phyloP scores from a whole-genome alignment of 2,113 vertebrate species.

The Herpailurus yagouaroundi region DNA sequence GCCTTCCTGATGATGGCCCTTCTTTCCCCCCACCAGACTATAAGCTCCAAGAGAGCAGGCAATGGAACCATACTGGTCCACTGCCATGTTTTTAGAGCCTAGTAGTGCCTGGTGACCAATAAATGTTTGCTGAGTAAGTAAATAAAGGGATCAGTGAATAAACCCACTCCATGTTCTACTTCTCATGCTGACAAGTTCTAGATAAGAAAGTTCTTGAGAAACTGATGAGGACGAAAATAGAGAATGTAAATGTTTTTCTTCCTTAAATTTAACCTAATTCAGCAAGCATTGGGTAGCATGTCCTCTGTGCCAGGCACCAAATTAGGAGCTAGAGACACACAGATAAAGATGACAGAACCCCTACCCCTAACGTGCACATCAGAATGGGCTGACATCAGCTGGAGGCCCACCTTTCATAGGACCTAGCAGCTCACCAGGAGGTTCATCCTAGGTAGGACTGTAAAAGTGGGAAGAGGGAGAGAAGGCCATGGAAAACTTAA shows the following conservation, averaged over 20 bases:
- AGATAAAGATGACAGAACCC: background rate
- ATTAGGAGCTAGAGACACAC: background rate
- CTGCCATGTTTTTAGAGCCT: background rate
- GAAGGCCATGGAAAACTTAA: background rate
- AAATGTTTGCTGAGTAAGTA: background rate
- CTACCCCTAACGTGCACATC: background rate
- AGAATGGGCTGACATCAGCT: background rate
- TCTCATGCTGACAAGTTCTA: background rate
- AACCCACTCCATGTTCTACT: background rate
- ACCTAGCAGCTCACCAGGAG: background rate
- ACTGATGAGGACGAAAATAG: background rate
- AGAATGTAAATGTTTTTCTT: conserved; percentile 2
- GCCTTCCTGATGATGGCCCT: background rate
- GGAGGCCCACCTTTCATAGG: background rate
- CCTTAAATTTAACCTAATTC: conserved; percentile 27
- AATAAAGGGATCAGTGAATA: background rate
- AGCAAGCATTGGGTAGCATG: background rate
- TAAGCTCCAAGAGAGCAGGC: background rate
- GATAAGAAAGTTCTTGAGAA: background rate
- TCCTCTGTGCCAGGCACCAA: background rate
- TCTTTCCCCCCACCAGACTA: background rate
- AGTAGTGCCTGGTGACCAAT: background rate
- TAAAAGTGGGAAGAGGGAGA: background rate
- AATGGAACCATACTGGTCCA: background rate
- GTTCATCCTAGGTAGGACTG: background rate